Conservation (phyloP, 2,113 vertebrate genomes). For the Suricata suricatta region DNA sequence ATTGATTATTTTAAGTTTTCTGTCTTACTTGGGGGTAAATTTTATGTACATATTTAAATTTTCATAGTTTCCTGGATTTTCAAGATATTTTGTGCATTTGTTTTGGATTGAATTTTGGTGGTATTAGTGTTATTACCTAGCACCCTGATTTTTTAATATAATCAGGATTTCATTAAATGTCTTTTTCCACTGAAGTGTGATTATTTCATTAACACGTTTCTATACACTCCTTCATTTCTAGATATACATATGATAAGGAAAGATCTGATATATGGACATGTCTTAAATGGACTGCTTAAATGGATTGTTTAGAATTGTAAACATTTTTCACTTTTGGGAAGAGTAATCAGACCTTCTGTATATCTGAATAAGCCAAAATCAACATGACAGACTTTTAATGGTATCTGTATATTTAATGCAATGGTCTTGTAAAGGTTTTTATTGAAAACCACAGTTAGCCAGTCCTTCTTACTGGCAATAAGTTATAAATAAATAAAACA, state of each 20-base stretch:
- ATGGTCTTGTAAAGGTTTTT: slow-evolving; percentile 91
- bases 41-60: slow-evolving; percentile 97
- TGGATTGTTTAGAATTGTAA: slow-evolving; percentile 91
- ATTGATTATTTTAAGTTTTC: slow-evolving; percentile 82
- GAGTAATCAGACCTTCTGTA: slow-evolving; percentile 89
- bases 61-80: slow-evolving; percentile 92
- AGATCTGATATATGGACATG: slow-evolving; percentile 85
- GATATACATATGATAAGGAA: slow-evolving; percentile 83
- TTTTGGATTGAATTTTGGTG: slow-evolving; percentile 83
- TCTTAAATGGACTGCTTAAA: slow-evolving; percentile 87
- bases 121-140: slow-evolving; percentile 88
- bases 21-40: slow-evolving; percentile 90
- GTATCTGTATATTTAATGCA: slow-evolving; percentile 89
- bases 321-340: slow-evolving; percentile 91
- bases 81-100: slow-evolving; percentile 95
- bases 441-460: slow-evolving; percentile 94
- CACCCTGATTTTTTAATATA: slow-evolving; percentile 70
- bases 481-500: slow-evolving; percentile 92
- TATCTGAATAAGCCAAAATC: slow-evolving; percentile 90
- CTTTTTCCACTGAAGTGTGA: slow-evolving; percentile 14
- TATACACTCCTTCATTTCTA: slow-evolving; percentile 73
- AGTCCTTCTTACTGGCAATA: slow-evolving; percentile 98
- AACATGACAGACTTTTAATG: slow-evolving; percentile 92
- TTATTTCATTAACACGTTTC: slow-evolving; percentile 68
- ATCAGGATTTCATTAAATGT: slow-evolving; percentile 75